Evolutionary conservation across 2,797 vertebrate genomes (phyloP).

Genomic region (Pseudotriccus pelzelni): DNA sequence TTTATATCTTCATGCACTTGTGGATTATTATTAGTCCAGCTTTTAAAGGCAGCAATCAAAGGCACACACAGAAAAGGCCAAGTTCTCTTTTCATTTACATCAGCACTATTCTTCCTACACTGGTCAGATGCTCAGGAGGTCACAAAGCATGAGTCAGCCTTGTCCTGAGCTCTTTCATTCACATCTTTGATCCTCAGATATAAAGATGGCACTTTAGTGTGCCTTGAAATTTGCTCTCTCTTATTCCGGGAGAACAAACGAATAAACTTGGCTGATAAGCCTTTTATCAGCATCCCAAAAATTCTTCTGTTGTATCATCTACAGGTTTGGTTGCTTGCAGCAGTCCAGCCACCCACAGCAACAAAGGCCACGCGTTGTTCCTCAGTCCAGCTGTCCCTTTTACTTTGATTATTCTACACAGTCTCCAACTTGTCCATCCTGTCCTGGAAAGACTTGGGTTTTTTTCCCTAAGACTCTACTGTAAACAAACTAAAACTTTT

Average conservation of each 20-base stretch:
- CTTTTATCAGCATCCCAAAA: background rate
- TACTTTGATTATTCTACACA: background rate
- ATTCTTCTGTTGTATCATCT: background rate
- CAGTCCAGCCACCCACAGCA: background rate
- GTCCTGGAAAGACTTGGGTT: background rate
- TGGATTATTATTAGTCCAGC: background rate
- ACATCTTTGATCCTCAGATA: background rate
- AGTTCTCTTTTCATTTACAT: background rate
- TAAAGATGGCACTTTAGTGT: background rate
- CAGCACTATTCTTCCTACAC: background rate
- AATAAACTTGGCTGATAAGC: background rate
- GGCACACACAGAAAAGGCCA: background rate
- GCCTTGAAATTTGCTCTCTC: background rate
- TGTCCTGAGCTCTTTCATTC: background rate
- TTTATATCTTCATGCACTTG: background rate
- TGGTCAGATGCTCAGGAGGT: conserved; percentile 32
- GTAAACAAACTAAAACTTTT: background rate
- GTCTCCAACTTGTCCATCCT: background rate
- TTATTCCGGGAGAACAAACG: background rate
- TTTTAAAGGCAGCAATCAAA: background rate
- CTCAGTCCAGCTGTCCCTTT: background rate
- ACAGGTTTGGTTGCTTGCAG: background rate
- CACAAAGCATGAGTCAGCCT: background rate
- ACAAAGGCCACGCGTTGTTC: background rate
- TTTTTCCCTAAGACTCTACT: background rate